phyloP scores from a whole-genome alignment of 2,113 vertebrate genomes.

The Lycocorax pyrrhopterus region DNA sequence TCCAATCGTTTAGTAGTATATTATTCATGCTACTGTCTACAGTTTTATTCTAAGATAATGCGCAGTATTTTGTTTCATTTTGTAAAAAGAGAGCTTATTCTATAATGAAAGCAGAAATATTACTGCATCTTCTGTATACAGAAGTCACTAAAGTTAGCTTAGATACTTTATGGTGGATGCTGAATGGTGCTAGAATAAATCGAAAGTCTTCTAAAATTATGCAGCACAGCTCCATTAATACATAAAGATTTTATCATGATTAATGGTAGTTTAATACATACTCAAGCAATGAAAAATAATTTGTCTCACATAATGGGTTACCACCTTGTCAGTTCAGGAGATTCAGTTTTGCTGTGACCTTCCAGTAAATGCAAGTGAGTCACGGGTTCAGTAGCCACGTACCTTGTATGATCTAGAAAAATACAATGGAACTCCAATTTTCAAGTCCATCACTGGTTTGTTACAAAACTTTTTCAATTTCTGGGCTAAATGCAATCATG shows the following conservation, averaged over 20 bases:
- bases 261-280: neutral
- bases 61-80: neutral
- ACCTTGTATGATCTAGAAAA: neutral
- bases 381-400: neutral
- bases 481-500: neutral
- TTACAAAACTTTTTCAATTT: neutral
- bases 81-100: neutral
- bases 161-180: neutral
- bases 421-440: neutral
- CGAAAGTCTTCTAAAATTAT: neutral
- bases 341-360: neutral
- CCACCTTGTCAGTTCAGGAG: neutral
- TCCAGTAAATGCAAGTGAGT: neutral
- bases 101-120: neutral
- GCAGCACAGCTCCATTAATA: neutral
- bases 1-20: neutral
- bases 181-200: neutral
- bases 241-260: neutral
- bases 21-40: neutral
- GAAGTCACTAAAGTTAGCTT: neutral
- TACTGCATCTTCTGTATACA: neutral
- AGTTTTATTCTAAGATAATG: neutral
- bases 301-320: neutral
- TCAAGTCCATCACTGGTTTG: neutral
- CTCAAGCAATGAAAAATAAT: neutral